Percentiles rank a stretch among this genome's conserved stretches.
Conservation (phyloP, 2,113 vertebrate species). For the Alces alces region DNA sequence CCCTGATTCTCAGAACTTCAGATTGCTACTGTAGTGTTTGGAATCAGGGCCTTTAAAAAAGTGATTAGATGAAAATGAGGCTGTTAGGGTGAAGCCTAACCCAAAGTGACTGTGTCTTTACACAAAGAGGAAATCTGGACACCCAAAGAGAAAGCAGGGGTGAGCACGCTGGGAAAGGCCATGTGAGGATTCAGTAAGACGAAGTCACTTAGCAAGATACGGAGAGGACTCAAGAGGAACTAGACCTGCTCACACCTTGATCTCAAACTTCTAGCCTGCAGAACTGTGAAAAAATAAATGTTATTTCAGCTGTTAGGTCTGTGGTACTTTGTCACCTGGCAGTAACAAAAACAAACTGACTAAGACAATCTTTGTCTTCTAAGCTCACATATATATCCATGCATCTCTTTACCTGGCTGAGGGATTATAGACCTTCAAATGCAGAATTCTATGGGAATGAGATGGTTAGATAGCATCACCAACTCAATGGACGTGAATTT, state of each 20-base stretch:
- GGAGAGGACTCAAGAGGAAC: not conserved
- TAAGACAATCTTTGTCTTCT: not conserved
- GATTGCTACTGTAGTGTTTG: not conserved
- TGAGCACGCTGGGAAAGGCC: too few relatives aligned
- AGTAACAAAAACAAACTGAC: not conserved
- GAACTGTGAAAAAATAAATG: not conserved
- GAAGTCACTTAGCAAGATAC: fast-evolving
- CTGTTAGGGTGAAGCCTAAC: not conserved
- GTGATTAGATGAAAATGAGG: not conserved
- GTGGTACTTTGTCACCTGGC: not conserved
- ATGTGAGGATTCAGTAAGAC: too few relatives aligned
- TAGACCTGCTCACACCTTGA: not conserved
- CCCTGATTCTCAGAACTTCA: not conserved
- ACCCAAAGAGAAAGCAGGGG: not conserved
- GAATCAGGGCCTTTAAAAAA: not conserved
- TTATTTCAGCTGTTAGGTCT: not conserved
- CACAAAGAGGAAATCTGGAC: not conserved
- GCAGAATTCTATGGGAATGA: not conserved
- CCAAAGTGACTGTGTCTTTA: not conserved
- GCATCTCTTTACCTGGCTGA: not conserved
- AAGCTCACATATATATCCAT: too few relatives aligned
- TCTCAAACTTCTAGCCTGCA: not conserved
- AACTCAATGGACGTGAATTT: not conserved
- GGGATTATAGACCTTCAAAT: not conserved
- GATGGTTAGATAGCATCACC: not conserved